Evolutionary conservation across 2,888 invertebrate genomes (phyloP).

Genomic region (Chirona hameri): DNA sequence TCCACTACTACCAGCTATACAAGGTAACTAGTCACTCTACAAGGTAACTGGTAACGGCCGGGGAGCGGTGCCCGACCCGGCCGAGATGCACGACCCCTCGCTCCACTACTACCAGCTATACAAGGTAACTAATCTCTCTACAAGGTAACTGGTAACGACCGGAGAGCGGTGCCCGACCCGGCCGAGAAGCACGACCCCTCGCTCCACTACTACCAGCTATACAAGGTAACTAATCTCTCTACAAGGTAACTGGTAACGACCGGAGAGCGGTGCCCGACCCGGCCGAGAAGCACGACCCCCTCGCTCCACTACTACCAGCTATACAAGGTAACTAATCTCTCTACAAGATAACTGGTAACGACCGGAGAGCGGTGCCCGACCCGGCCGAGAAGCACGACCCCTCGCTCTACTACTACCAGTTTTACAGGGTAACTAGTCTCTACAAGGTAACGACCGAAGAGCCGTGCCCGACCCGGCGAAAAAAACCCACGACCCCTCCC

Average conservation of each 20-base stretch:
- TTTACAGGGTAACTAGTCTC: not conserved
- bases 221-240: not conserved
- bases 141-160: not conserved
- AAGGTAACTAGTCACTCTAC: too few species aligned
- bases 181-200: not conserved
- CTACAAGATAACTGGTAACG: not conserved
- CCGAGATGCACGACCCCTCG: not conserved
- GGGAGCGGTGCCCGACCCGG: not conserved
- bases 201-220: slow-evolving; percentile 25
- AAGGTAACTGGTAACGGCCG: not conserved
- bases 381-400: not conserved
- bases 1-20: too few species aligned
- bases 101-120: slow-evolving; percentile 24
- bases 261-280: not conserved
- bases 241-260: not conserved
- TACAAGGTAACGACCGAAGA: not conserved
- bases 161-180: not conserved
- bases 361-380: too few species aligned
- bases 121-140: not conserved
- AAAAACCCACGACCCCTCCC: too few species aligned
- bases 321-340: not conserved
- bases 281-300: not conserved
- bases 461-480: not conserved
- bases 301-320: slow-evolving; percentile 23
- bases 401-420: slow-evolving; percentile 5